Evolutionary conservation across 2,797 vertebrate species (phyloP), one percentile per base, ranked within the genome.

Genomic region (Pagetopsis macropterus): DNA sequence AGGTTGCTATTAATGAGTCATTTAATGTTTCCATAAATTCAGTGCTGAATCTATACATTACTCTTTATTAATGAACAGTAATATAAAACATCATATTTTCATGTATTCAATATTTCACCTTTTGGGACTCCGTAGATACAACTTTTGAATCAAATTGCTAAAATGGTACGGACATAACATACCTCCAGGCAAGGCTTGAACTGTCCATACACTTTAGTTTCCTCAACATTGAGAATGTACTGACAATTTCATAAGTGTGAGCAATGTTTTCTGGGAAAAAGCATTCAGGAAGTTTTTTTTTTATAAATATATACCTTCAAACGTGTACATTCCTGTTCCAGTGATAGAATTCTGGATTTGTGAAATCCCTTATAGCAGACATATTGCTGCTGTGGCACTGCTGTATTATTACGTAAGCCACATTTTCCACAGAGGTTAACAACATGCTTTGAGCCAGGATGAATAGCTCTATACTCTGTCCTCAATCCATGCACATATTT

Each of bases 361-460:
- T 75, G 65, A 85, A 88, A 91, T 87, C 81, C 78, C 71, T 87
- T 81, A 83, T 48, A 81, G 79, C 71, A 76, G 50, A 65, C 77
- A 81, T 63, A 78, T 81, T 86, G 84, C 78, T 63, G 74, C 76
- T 78, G 82, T 83, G 79, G 67, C 73, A 64, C 61, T 68, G 81
- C 73, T 40, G 88, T 75, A 87, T 89, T 89, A 89, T 88, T 88
- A 71, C 79, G 83, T 91, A 90, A 92, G 79, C 78, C 61, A 55
- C 81, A 85, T 88, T 90, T 78, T 89, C 86, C 87, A 86, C 83
- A 82, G 88, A 87, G 86, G 86, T 91, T 89, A 87, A 87, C 82
- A 84, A 83, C 83, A 70, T 54, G 69, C 73, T 87, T 75, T 80
- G 70, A 87, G 78, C 77, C 67, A 43, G 71, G 65, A 83, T 85